phyloP scores from a whole-genome alignment of 2,113 vertebrate species.

The Mionectes macconnelli region DNA sequence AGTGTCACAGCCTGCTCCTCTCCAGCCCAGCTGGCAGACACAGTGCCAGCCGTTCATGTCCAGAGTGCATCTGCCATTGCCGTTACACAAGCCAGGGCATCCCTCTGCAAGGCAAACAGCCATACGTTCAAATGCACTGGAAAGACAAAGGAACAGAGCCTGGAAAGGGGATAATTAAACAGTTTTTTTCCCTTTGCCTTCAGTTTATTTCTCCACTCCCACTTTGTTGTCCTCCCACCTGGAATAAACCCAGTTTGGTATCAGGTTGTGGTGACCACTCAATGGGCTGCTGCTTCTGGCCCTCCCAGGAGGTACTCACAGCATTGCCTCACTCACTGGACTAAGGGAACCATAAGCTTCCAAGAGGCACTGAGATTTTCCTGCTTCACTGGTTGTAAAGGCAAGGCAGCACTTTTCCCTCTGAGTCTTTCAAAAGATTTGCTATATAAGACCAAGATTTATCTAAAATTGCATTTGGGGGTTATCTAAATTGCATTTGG shows the following conservation, averaged over 20 bases:
- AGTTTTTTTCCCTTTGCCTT: not conserved
- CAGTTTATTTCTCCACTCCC: not conserved
- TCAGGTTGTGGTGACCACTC: not conserved
- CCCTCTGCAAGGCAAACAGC: constrained; percentile 87
- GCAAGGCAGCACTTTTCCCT: not conserved
- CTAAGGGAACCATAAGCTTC: not conserved
- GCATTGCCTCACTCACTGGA: not conserved
- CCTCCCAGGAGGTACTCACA: not conserved
- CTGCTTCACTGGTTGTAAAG: not conserved
- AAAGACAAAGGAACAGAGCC: not conserved
- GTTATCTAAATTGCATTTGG: not conserved
- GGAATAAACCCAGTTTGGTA: not conserved
- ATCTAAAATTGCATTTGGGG: too few species aligned
- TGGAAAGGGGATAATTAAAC: not conserved
- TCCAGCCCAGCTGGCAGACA: constrained; percentile 97
- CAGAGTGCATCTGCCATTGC: constrained; percentile 96
- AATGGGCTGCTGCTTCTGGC: not conserved
- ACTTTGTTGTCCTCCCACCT: not conserved
- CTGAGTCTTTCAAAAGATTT: not conserved
- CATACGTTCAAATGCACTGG: not conserved
- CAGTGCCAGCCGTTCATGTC: constrained; percentile 97
- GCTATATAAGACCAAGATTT: not conserved
- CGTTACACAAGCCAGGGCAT: constrained; percentile 95
- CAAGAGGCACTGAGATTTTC: not conserved
- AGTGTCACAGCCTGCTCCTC: constrained; percentile 93